Base-by-base conservation (phyloP, 2,888 invertebrate species). In the Aspidapion aeneum region DNA sequence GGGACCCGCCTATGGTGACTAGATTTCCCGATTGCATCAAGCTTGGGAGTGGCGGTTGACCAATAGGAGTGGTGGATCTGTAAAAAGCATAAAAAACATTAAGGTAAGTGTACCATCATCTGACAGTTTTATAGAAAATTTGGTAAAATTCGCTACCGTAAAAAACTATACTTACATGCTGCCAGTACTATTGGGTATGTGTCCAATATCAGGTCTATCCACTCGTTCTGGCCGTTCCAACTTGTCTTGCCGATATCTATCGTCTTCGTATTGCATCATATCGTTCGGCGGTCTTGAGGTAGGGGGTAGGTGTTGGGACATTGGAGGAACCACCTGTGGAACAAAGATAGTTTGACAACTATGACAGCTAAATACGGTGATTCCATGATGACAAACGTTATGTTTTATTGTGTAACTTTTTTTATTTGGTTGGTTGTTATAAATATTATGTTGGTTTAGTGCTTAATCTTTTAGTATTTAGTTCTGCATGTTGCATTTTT, bases 1-100 rank as follows among this genome's bases (percentile, higher is more conserved):
- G 76, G 60, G 82, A 81, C 73, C 82, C 84, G 61, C 86, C 86
- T 3, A 87, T 85, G 50, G 87, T 85, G 70, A 86, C 84, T 67
- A 87, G 75, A 70, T 86, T 85, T 51, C 85, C 84, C 58, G 85
- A 84, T 63, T 85, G 85, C 77, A 86, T 77, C 51, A 86, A 75
- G 21, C 83, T 84, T 52, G 83, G 81, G 60, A 86, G 77, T 16
- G 86, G 83, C 20, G 86, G 82, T 73, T 86, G 86, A 50, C 81
- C 83, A 5, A 84, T 80, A 0, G 73, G 64, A n/a, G n/a, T n/a
- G 16, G 66, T 18, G 1, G 66, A 57, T 12, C 54, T 35, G 35
- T 35, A 3, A 35, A 35, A 35, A 3, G 12, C 35, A 35, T 35
- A 3, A 35, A 35, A 35, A 3, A 35, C 35, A 35, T 35, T 35